Evolutionary conservation across 2,113 vertebrate genomes (phyloP).

Genomic region (Percina caprodes): DNA sequence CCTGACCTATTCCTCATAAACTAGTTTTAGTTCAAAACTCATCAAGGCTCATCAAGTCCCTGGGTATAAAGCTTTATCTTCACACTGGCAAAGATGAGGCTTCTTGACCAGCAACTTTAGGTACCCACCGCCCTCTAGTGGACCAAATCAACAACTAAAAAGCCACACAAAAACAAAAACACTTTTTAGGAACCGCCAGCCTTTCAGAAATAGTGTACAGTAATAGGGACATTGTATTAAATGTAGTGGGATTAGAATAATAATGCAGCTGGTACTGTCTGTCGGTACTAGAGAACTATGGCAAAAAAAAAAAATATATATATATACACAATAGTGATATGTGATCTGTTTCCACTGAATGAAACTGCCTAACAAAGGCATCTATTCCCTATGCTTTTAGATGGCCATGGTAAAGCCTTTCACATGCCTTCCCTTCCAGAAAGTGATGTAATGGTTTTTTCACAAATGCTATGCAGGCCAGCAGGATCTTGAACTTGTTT

Average conservation of each 20-base stretch:
- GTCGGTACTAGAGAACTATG: neutral
- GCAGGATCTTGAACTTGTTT: constrained; percentile 6
- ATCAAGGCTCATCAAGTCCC: neutral
- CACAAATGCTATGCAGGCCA: constrained; percentile 5
- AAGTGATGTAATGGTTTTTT: constrained; percentile 26
- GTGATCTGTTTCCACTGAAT: constrained; percentile 12
- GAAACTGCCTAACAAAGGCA: constrained; percentile 19
- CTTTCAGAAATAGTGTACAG: neutral
- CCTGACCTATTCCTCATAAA: neutral
- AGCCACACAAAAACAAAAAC: neutral
- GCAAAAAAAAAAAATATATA: no score
- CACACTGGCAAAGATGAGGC: neutral
- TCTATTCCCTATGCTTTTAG: constrained; percentile 32
- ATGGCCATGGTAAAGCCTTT: constrained; percentile 30
- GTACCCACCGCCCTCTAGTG: constrained; percentile 66
- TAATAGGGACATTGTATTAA: neutral
- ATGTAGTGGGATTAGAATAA: neutral
- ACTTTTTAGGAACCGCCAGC: neutral
- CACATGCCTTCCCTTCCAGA: constrained; percentile 37
- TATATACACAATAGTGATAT: constrained; percentile 20
- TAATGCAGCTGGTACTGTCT: neutral
- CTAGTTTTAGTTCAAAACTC: neutral
- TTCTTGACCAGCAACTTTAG: neutral
- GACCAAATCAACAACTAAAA: constrained; percentile 1
- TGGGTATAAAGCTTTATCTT: neutral